Conservation (phyloP, 2,797 vertebrate genomes). For the Ibycter americanus region DNA sequence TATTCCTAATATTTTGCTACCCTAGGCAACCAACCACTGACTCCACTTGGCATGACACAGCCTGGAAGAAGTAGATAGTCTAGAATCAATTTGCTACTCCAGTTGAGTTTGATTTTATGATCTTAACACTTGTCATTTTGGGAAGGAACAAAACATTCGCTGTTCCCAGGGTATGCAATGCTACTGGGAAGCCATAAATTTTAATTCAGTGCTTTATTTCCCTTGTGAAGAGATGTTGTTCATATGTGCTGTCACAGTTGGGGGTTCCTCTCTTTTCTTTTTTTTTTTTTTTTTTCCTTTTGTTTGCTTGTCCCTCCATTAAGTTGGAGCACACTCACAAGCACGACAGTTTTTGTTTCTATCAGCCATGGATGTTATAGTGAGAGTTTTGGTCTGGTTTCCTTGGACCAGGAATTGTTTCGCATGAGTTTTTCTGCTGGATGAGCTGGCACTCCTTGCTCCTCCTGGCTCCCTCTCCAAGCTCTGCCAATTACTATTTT, state of each 20-base stretch:
- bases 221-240: slow-evolving; percentile 8
- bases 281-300: not conserved
- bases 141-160: slow-evolving; percentile 52
- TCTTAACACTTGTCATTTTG: slow-evolving; percentile 56
- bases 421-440: not conserved
- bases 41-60: slow-evolving; percentile 17
- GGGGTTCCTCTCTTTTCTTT: slow-evolving; percentile 26
- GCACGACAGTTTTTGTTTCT: slow-evolving; percentile 34
- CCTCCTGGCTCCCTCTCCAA: not conserved
- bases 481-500: slow-evolving; percentile 31
- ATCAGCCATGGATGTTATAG: slow-evolving; percentile 9
- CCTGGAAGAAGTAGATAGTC: slow-evolving; percentile 47
- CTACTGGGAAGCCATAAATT: slow-evolving; percentile 67
- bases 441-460: not conserved
- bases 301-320: slow-evolving; percentile 31
- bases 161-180: slow-evolving; percentile 61
- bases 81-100: slow-evolving; percentile 61
- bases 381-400: slow-evolving; percentile 49
- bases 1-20: slow-evolving; percentile 68
- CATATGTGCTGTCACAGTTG: slow-evolving; percentile 54
- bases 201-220: slow-evolving; percentile 48
- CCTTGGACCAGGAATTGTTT: not conserved
- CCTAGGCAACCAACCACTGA: slow-evolving; percentile 61
- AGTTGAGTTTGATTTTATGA: slow-evolving; percentile 57
- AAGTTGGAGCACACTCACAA: not conserved